Evolutionary conservation across 2,797 vertebrate species (phyloP).

Genomic region (Characodon lateralis): DNA sequence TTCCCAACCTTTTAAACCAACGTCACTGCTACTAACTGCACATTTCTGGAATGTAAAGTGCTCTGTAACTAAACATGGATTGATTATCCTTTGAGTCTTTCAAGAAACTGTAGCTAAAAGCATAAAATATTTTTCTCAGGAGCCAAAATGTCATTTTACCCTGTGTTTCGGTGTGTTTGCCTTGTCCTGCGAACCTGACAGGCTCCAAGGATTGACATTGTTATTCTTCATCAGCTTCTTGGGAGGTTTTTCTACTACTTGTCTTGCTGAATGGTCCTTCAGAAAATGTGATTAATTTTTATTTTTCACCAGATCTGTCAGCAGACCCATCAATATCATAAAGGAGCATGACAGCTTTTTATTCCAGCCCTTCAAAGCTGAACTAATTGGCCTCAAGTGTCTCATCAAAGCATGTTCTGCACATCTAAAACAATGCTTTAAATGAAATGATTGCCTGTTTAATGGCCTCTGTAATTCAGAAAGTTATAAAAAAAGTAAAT

Average conservation of each 20-base stretch:
- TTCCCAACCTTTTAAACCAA: neutral
- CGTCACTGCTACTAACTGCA: neutral
- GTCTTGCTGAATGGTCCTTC: no score
- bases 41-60: neutral
- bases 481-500: neutral
- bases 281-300: neutral
- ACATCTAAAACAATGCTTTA: neutral
- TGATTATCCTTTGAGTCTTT: neutral
- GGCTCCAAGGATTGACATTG: neutral
- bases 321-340: neutral
- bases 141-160: neutral
- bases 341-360: neutral
- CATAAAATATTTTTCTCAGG: neutral
- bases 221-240: neutral
- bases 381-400: slow-evolving; percentile 6
- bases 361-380: neutral
- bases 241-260: neutral
- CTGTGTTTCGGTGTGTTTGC: neutral
- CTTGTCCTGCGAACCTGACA: neutral
- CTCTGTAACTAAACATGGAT: neutral
- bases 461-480: neutral
- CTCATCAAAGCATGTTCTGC: neutral
- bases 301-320: neutral
- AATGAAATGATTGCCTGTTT: neutral
- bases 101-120: neutral